Evolutionary conservation across 2,797 vertebrate genomes (phyloP), one percentile per base, ranked within the genome.

Genomic region (Microctenopoma steveboyesi): DNA sequence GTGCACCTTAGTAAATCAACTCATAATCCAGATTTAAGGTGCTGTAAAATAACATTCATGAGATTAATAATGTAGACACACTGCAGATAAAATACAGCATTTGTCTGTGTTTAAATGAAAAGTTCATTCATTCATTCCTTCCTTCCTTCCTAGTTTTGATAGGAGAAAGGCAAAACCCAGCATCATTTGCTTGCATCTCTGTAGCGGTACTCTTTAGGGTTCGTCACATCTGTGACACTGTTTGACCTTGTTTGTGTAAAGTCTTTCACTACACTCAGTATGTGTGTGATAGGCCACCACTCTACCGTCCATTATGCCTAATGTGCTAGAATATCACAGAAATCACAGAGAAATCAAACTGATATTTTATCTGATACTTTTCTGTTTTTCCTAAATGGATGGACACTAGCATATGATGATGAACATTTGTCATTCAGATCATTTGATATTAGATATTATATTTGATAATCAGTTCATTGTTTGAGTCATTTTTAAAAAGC

Each of bases 221-320:
- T 48, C 76, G 70, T 72, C 57, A 81, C 75, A 72, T 78, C 22
- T 56, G 51, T 71, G 60, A 35, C 68, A 63, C 59, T 25, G 66
- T 74, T 76, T 67, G 67, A 48, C 65, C 70, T 76, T 59, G 50
- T 79, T 74, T 60, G 64, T 69, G 54, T 47, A 48, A 40, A 74
- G 10, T 59, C 52, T 27, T 40, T 78, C 64, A 55, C 50, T 40
- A 49, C 33, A 35, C 33, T 35, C 33, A 35, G 2, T 12, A 39
- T 39, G 12, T 42, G 40, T 42, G 14, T 15, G 56, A 59, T 69
- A 64, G 71, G 69, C 54, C 67, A 48, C 40, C 35, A 3, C 45
- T 55, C n/a, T 40, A 73, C 62, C 18, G 48, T 67, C 43, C 61
- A 37, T 58, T 69, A 67, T 55, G 27, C 62, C 35, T 22, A 22